Evolutionary conservation across 2,888 invertebrate species (phyloP), one percentile per base, ranked within the genome.

Genomic region (Leucophenga maculata): DNA sequence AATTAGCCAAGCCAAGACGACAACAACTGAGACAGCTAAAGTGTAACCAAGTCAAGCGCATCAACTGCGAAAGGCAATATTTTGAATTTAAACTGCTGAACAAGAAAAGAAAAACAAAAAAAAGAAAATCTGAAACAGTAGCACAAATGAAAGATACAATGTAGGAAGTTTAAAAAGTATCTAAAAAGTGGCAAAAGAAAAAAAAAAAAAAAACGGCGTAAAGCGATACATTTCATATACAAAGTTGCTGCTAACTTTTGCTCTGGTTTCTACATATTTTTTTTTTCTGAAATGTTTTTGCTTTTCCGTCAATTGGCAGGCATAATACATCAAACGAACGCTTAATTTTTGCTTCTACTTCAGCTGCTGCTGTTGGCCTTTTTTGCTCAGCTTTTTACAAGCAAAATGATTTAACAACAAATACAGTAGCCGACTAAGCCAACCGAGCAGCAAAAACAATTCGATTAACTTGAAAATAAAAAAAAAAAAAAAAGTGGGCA

Each of bases 1-100:
- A 81, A 81, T 81, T 84, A 81, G 83, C 52, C 50, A 46, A 75
- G 71, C 75, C 73, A 50, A 18, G n/a, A 6, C 50, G 16, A 18
- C 14, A 50, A 18, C 50, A 18, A 18, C 50, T 11, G 16, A 6
- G 13, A 50, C 50, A 50, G 16, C 50, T 16, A 6, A 50, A 39
- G 39, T 39, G 39, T 6, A 39, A 9, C 39, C 39, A 39, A 39
- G 39, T 39, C 39, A 39, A 39, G 39, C 39, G 39, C 39, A 39
- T 39, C 39, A 8, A 39, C 39, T 39, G 11, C 39, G 39, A 9
- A 39, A 6, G 11, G 39, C 39, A 39, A 8, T 39, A 39, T 39
- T 39, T 39, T 39, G 26, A 3, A 26, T 3, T 26, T 26, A 4
- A 26, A 26, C 26, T 26, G 26, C 32, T 32, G 39, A 13, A 14